Conservation (phyloP, 2,113 vertebrate species). For the Chlorodrepanis virens region DNA sequence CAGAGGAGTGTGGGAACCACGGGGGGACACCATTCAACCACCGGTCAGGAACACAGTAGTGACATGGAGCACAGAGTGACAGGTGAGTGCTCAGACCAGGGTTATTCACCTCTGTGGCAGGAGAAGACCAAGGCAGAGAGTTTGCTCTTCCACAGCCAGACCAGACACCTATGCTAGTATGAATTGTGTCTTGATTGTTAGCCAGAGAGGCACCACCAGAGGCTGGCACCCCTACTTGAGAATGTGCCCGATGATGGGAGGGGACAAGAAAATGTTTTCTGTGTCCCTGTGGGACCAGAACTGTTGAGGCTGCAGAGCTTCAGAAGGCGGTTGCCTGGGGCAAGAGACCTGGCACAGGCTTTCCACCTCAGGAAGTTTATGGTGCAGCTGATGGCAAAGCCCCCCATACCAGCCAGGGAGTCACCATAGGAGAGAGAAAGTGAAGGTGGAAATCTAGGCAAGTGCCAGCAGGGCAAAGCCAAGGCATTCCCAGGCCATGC, state of each 20-base stretch:
- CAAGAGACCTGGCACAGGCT: not conserved
- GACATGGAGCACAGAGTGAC: not conserved
- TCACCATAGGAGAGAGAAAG: not conserved
- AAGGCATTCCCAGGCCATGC: not conserved
- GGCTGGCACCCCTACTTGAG: not conserved
- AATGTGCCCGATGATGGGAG: not conserved
- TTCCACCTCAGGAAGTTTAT: not conserved
- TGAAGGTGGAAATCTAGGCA: not conserved
- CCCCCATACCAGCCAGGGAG: not conserved
- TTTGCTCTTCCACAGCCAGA: not conserved
- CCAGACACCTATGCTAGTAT: rapidly evolving
- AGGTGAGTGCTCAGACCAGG: not conserved
- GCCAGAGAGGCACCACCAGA: not conserved
- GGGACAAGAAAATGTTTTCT: not conserved
- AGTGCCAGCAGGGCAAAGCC: not conserved
- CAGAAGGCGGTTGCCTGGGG: rapidly evolving
- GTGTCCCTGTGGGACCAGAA: not conserved
- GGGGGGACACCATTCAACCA: rapidly evolving
- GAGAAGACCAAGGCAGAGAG: rapidly evolving
- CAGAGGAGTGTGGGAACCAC: rapidly evolving
- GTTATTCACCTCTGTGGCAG: no score
- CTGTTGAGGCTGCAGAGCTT: not conserved
- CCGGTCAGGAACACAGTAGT: rapidly evolving
- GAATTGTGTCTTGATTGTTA: not conserved
- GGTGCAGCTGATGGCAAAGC: not conserved